phyloP scores from a whole-genome alignment of 2,113 vertebrate species.

The Hystrix cristata region DNA sequence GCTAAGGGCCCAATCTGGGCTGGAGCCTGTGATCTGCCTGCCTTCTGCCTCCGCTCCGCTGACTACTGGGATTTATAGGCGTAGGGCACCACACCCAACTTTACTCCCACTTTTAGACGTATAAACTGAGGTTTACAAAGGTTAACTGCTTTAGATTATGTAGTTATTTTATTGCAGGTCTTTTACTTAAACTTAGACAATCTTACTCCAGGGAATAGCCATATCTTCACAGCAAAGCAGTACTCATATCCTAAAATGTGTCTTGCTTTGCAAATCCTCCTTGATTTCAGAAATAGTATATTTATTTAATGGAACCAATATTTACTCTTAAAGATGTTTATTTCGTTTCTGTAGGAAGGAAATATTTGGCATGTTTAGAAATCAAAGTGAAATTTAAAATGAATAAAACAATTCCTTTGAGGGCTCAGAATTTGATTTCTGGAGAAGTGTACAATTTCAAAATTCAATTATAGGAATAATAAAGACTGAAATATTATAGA shows the following conservation, averaged over 20 bases:
- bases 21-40: background rate
- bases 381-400: slow-evolving; percentile 20
- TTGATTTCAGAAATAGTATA: background rate
- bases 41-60: background rate
- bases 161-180: background rate
- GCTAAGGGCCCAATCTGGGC: background rate
- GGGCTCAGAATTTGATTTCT: background rate
- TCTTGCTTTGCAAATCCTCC: background rate
- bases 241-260: background rate
- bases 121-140: background rate
- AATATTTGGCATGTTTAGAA: background rate
- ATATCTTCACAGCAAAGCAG: background rate
- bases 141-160: background rate
- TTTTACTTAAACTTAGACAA: background rate
- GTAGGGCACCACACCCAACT: background rate
- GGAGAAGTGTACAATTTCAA: background rate
- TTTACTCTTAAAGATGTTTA: background rate
- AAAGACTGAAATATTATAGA: background rate
- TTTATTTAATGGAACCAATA: background rate
- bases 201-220: background rate
- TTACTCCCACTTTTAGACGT: background rate
- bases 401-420: background rate
- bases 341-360: background rate
- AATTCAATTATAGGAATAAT: slow-evolving; percentile 36
- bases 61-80: too few relatives aligned